Base-by-base conservation (phyloP, 2,113 vertebrate species). In the Elanus axillaris region DNA sequence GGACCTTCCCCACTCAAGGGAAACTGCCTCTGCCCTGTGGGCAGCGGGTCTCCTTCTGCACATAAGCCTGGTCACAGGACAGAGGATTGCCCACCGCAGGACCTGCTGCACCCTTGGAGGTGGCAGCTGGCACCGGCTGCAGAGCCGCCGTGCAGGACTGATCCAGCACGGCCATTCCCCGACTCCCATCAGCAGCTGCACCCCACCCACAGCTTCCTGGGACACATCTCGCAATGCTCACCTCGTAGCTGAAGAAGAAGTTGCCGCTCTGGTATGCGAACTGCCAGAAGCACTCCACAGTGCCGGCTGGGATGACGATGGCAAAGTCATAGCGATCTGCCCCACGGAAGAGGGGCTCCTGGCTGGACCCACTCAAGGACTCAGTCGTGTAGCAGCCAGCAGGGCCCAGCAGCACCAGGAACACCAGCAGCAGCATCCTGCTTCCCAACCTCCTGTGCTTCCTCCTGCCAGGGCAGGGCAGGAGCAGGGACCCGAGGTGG, bases 221-320 rank as follows among this genome's bases (percentile, higher is more conserved):
- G 19, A 18, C 7, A 0, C 0, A 0, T 20, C n/a, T 23, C 10
- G 5, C 40, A 9, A 10, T 45, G 47, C 98, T 98, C 67, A 99
- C 99, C 99, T 99, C 98, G 7, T 99, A 99, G 96, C 93, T 98
- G 92, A 99, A 98, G 97, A 98, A 99, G 98, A 99, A 99, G 25
- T 45, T 98, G 42, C 99, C 99, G 0, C 95, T 98, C 8, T 96
- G 96, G 59, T 99, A 98, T 1, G 99, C 98, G 14, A 99, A 99
- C 93, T 99, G 99, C 99, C 99, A 99, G 98, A 99, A 99, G 48
- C 99, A 99, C 85, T 99, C 98, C 3, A 93, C 34, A 0, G 85
- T 91, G 2, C 98, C 93, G 0, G 98, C 98, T 0, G 88, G 92
- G 40, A 99, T 36, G 40, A 99, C 76, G 6, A 99, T 17, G 6